Evolutionary conservation across 2,888 invertebrate species (phyloP).

Genomic region (Alentia gelatinosa): DNA sequence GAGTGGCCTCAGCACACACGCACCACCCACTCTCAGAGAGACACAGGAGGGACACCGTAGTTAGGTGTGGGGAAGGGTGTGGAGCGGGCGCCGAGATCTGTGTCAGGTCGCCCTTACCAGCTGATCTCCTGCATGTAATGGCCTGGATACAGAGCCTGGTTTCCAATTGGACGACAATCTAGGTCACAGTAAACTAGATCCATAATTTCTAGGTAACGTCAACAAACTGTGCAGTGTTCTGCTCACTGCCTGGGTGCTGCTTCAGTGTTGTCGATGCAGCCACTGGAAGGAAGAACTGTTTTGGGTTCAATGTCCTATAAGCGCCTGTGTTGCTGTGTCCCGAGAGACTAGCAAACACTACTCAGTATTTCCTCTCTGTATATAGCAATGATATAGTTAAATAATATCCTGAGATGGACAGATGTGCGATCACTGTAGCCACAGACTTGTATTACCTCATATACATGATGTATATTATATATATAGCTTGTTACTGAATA

Average conservation of each 20-base stretch:
- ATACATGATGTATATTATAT: no score
- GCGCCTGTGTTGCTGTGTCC: not conserved
- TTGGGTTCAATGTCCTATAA: not conserved
- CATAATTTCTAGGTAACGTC: constrained; percentile 27
- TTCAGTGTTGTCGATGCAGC: not conserved
- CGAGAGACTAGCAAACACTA: no score
- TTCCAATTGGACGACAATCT: not conserved
- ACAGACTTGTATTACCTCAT: no score
- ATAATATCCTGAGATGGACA: no score
- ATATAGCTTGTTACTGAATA: no score
- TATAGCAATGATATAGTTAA: no score
- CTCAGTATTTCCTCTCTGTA: no score
- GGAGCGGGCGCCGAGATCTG: not conserved
- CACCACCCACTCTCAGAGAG: not conserved
- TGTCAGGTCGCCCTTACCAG: constrained; percentile 17
- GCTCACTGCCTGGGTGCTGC: not conserved
- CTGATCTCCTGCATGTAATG: constrained; percentile 31
- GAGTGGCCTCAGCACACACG: not conserved
- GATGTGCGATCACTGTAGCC: no score
- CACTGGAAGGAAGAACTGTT: not conserved
- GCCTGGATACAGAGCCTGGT: constrained; percentile 5
- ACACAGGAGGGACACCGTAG: not conserved
- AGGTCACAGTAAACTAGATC: not conserved
- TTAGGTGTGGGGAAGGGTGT: not conserved
- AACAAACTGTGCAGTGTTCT: not conserved